phyloP scores from a whole-genome alignment of 2,888 invertebrate species.

The Dolichomitus sp. region DNA sequence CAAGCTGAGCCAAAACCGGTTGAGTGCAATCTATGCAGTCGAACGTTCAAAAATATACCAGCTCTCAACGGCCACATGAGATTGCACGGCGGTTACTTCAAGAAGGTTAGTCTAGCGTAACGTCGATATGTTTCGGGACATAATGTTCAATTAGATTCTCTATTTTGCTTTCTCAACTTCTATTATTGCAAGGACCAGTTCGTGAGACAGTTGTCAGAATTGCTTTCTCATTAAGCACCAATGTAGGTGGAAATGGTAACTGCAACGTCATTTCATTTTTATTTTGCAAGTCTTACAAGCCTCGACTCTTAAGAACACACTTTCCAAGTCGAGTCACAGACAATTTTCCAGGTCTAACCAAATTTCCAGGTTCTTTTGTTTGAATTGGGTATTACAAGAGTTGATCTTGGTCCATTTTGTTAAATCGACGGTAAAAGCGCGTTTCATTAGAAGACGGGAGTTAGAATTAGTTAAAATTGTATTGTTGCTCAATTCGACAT shows the following conservation, averaged over 20 bases:
- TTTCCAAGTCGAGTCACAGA: too few species aligned
- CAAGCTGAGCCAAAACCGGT: slow-evolving; percentile 93
- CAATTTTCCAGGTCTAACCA: too few species aligned
- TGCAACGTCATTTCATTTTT: not conserved
- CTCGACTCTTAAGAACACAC: not conserved
- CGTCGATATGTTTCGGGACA: not conserved
- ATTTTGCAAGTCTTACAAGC: not conserved
- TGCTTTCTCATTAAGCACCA: not conserved
- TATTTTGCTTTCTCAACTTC: not conserved
- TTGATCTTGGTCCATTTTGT: too few species aligned
- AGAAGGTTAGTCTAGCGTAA: slow-evolving; percentile 89
- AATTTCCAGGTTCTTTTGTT: too few species aligned
- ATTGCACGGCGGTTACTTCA: slow-evolving; percentile 98
- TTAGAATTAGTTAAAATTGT: too few species aligned
- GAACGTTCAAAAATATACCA: slow-evolving; percentile 98
- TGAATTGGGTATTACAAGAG: too few species aligned
- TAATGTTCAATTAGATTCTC: not conserved
- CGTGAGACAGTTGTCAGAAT: not conserved
- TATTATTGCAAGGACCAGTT: not conserved
- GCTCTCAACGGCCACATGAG: slow-evolving; percentile 99
- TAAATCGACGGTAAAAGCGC: too few species aligned
- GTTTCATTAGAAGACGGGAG: too few species aligned
- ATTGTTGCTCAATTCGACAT: too few species aligned
- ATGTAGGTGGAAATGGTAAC: not conserved
- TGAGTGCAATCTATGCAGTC: slow-evolving; percentile 97